Percentiles rank a stretch among this genome's conserved stretches.
These are phyloP conservation scores for Sisyra nigra DNA, from an alignment of 2,888 invertebrate species.

Conservation along the genomic window DNA sequence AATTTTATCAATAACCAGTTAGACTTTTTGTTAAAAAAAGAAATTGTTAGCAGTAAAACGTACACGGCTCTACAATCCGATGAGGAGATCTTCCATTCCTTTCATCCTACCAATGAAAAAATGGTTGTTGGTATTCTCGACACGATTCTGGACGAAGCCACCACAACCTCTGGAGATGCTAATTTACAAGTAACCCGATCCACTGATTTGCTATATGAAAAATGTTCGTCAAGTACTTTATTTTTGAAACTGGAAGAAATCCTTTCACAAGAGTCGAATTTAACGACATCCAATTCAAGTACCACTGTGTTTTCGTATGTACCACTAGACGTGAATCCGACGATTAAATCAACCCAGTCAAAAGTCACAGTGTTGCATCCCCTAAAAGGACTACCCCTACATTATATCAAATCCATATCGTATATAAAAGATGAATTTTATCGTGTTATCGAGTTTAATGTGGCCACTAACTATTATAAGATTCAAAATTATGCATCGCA, in stretches of 20 bases:
- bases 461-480: neutral
- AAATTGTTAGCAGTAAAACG: neutral
- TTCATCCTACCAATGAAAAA: neutral
- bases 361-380: neutral
- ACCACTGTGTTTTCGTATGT: neutral
- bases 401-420: too few relatives aligned
- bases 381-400: too few relatives aligned
- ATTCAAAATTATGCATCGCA: neutral
- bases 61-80: neutral
- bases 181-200: too few relatives aligned
- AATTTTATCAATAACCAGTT: neutral
- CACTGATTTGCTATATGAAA: neutral
- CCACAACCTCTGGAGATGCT: neutral
- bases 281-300: too few relatives aligned
- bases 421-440: too few relatives aligned
- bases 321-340: neutral
- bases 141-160: neutral
- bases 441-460: neutral
- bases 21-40: neutral
- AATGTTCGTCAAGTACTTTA: neutral
- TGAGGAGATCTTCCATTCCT: neutral
- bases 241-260: constrained; percentile 1
- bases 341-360: neutral
- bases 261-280: neutral
- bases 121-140: neutral